phyloP scores from a whole-genome alignment of 2,113 vertebrate genomes.

The Rhabdornis inornatus region DNA sequence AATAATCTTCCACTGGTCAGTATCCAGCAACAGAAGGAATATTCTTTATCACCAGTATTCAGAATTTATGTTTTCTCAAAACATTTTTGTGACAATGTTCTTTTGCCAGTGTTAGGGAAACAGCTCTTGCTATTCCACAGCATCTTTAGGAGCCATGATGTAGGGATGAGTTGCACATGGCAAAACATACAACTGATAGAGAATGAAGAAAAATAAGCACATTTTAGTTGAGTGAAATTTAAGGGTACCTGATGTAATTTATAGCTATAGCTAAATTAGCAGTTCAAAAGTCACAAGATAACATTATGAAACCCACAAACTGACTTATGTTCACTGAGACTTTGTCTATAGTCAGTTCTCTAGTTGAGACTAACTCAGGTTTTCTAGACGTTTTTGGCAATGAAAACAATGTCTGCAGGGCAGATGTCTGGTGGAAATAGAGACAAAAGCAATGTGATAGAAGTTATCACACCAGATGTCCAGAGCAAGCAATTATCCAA shows the following conservation, averaged over 20 bases:
- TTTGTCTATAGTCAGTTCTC: background rate
- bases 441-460: constrained; percentile 20
- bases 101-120: background rate
- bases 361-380: background rate
- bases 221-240: background rate
- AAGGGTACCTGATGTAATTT: background rate
- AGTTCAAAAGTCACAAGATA: background rate
- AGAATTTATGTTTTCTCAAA: background rate
- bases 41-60: background rate
- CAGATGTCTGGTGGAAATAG: constrained; percentile 40
- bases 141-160: background rate
- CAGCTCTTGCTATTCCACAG: background rate
- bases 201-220: background rate
- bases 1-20: background rate
- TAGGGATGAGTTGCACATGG: background rate
- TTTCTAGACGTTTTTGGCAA: constrained; percentile 17
- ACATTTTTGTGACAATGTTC: background rate
- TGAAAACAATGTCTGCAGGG: background rate
- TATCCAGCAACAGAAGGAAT: background rate
- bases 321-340: background rate
- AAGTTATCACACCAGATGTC: constrained; percentile 30
- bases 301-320: background rate
- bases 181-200: background rate
- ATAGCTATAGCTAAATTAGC: background rate
- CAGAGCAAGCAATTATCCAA: constrained; percentile 16